Evolutionary conservation across 2,797 vertebrate genomes (phyloP), one percentile per base, ranked within the genome.

Genomic region (Chiropotes sagulatus): DNA sequence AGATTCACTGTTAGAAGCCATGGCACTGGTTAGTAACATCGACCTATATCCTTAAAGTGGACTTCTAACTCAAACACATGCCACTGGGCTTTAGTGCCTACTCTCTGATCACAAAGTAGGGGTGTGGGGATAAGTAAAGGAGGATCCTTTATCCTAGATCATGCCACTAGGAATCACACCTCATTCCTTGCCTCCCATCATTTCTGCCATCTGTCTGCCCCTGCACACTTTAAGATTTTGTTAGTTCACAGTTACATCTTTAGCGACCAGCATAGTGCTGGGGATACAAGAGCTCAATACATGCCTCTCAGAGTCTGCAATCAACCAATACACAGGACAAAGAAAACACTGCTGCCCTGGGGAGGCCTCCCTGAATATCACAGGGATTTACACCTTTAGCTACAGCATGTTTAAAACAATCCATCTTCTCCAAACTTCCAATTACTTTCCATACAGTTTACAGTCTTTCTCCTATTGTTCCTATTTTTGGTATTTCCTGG

Each of bases 31-130:
- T 36, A 81, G 48, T 41, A 95, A 64, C 13, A 78, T 39, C 33
- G 28, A 39, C n/a, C 70, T 41, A 48, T 64, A 11, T 44, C 24
- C 46, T 70, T 15, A 75, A 80, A 90, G 11, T 36, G 41, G 5
- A 92, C 54, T 48, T 97, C 57, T 84, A 93, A 70, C 20, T 97
- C 87, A 61, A 36, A 85, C 24, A 78, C 12, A 44, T 73, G 24
- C 2, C 79, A 44, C 50, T 36, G 33, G 30, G 44, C 26, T 87
- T 58, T 44, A 64, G 24, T 28, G 41, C 12, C 28, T 79, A 36
- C 61, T 46, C 17, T n/a, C 41, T 64, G 57, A n/a, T 85, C 70
- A 90, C 54, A 93, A 28, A 88, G 4, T 20, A 46, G 7, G 1
- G 19, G 50, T 1, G 1, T 30, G 20, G 11, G 2, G 33, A 1